A percentile compares a stretch with the other conserved stretches of the same genome.
Evolutionary conservation across 2,888 invertebrate species (phyloP).

Genomic region (Malthinus flaveolus): DNA sequence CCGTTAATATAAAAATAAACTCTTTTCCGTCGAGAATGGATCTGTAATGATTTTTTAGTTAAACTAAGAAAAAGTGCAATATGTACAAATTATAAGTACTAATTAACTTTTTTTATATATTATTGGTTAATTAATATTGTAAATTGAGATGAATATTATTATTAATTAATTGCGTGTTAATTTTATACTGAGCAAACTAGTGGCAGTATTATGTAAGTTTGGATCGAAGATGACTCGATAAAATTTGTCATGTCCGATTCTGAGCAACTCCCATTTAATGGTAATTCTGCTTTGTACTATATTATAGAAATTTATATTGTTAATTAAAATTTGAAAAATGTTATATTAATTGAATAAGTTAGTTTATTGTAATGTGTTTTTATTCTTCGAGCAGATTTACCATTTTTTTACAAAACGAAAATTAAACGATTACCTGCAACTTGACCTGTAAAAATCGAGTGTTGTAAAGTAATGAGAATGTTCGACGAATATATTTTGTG

Average conservation of each 20-base stretch:
- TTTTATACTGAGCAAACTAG: slow-evolving; percentile 55
- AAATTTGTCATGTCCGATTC: slow-evolving; percentile 16
- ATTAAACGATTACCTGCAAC: slow-evolving; percentile 48
- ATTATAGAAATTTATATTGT: slow-evolving; percentile 4
- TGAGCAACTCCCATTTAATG: slow-evolving; percentile 22
- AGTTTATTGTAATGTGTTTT: slow-evolving; percentile 3
- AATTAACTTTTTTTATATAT: slow-evolving; percentile 46
- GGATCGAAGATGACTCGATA: slow-evolving; percentile 18
- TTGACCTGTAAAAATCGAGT: slow-evolving; percentile 53
- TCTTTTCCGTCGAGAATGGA: slow-evolving; percentile 46
- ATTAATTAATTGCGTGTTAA: slow-evolving; percentile 50
- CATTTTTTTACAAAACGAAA: slow-evolving; percentile 10
- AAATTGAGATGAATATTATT: slow-evolving; percentile 50
- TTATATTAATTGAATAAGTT: slow-evolving; percentile 6
- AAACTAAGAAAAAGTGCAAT: slow-evolving; percentile 64
- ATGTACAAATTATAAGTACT: slow-evolving; percentile 69
- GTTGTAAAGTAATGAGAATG: slow-evolving; percentile 55
- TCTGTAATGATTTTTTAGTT: slow-evolving; percentile 38
- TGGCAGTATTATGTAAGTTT: slow-evolving; percentile 51
- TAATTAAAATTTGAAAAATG: slow-evolving; percentile 6
- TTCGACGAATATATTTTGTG: slow-evolving; percentile 58
- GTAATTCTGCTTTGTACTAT: slow-evolving; percentile 20
- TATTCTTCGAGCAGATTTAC: slow-evolving; percentile 18
- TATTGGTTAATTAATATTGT: slow-evolving; percentile 52
- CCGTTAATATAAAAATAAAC: slow-evolving; percentile 40